Evolutionary conservation across 2,888 invertebrate species (phyloP).

Genomic region (Punctoribates punctum): DNA sequence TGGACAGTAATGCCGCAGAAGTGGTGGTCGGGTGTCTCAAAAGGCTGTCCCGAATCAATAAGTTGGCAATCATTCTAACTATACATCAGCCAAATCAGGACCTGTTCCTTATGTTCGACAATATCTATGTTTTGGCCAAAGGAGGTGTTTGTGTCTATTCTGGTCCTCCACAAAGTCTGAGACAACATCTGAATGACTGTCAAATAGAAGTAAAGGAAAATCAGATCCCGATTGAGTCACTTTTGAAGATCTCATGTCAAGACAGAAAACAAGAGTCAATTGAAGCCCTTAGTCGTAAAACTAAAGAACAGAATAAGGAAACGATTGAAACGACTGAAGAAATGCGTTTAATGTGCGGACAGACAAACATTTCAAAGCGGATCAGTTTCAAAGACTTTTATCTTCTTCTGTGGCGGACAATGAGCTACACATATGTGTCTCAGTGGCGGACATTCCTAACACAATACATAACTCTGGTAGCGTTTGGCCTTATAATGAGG

Average conservation of each 20-base stretch:
- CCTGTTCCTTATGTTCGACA: background rate
- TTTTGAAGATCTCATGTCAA: background rate
- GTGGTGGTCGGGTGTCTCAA: background rate
- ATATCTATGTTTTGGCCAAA: background rate
- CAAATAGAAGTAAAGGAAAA: background rate
- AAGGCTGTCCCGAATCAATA: background rate
- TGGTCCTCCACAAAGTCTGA: background rate
- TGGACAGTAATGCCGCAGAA: conserved; percentile 20
- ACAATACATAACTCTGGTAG: background rate
- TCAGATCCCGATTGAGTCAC: background rate
- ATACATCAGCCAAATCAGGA: conserved; percentile 25
- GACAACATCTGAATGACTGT: too few relatives aligned
- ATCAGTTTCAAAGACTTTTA: too few relatives aligned
- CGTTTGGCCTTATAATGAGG: background rate
- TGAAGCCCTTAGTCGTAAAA: too few relatives aligned
- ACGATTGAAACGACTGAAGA: too few relatives aligned
- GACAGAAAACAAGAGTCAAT: too few relatives aligned
- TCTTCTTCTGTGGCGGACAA: too few relatives aligned
- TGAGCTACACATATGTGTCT: too few relatives aligned
- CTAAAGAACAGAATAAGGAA: too few relatives aligned
- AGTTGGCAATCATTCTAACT: background rate
- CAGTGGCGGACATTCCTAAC: too few relatives aligned
- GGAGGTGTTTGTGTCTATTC: background rate
- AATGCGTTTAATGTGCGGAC: too few relatives aligned
- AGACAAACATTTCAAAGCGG: too few relatives aligned